These are phyloP conservation scores for Turritopsis rubra DNA, from an alignment of 30 jellyfish, hydroid and myxozoan species.

Conservation along the genomic window DNA sequence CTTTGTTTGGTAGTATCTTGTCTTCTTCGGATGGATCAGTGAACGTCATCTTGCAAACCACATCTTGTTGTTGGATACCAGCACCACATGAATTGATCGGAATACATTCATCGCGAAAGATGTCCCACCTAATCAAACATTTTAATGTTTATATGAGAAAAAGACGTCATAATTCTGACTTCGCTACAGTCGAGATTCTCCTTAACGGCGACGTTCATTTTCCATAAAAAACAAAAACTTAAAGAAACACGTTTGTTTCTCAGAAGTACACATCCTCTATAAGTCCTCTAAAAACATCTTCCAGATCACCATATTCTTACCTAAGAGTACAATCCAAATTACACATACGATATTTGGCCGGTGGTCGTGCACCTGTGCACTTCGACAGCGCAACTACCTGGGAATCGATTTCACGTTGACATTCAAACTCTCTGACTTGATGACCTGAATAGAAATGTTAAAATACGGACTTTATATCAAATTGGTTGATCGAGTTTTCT, in stretches of 20 bases:
- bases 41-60: conserved; percentile 50
- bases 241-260: too few species aligned
- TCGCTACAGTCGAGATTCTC: too few species aligned
- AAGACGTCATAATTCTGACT: too few species aligned
- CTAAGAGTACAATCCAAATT: conserved; percentile 66
- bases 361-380: conserved; percentile 52
- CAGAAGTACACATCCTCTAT: too few species aligned
- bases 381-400: conserved; percentile 63
- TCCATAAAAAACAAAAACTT: too few species aligned
- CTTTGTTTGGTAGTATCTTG: conserved; percentile 21
- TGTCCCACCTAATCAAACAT: conserved; percentile 55
- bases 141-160: too few species aligned
- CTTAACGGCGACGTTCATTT: too few species aligned
- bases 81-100: conserved; percentile 68
- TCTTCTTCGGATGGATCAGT: conserved; percentile 40
- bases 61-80: conserved; percentile 59
- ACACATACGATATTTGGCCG: conserved; percentile 55
- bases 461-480: neutral
- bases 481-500: too few species aligned
- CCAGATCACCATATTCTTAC: too few species aligned
- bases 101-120: conserved; percentile 52
- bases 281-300: too few species aligned
- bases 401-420: conserved; percentile 63
- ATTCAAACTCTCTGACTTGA: conserved; percentile 57
- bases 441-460: conserved; percentile 40